Conservation (phyloP, 2,888 invertebrate genomes). For the Apotomis capreana region DNA sequence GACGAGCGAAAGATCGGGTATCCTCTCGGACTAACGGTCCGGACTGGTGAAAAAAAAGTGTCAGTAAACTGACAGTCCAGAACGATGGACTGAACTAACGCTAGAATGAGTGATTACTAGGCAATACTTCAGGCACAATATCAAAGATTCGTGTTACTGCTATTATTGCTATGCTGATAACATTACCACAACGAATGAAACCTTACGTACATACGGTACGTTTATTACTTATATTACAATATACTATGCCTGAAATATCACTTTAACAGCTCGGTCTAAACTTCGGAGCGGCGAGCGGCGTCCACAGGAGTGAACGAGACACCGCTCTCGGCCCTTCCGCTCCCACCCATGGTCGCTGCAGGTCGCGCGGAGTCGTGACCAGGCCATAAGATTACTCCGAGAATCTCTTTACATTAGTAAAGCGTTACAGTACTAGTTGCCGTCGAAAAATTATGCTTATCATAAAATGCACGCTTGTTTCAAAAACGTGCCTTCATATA, state of each 20-base stretch:
- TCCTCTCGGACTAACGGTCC: too few relatives aligned
- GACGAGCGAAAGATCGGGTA: too few relatives aligned
- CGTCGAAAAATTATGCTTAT: constrained; percentile 7
- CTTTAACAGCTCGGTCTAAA: not conserved
- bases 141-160: not conserved
- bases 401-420: constrained; percentile 16
- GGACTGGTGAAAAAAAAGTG: too few relatives aligned
- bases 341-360: too few relatives aligned
- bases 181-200: constrained; percentile 17
- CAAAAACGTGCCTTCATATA: constrained; percentile 27
- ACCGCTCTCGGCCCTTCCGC: too few relatives aligned
- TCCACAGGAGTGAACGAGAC: too few relatives aligned
- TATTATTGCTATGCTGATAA: constrained; percentile 23
- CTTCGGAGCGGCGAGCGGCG: too few relatives aligned
- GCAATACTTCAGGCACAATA: constrained; percentile 23
- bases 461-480: constrained; percentile 14
- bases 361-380: too few relatives aligned
- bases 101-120: not conserved
- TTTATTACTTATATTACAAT: not conserved
- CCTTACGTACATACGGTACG: constrained; percentile 3
- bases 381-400: not conserved
- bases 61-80: too few relatives aligned
- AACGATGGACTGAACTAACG: too few relatives aligned
- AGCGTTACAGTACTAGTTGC: constrained; percentile 20
- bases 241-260: constrained; percentile 23